Base-by-base conservation (phyloP, 2,113 vertebrate genomes). In the Chitala chitala region DNA sequence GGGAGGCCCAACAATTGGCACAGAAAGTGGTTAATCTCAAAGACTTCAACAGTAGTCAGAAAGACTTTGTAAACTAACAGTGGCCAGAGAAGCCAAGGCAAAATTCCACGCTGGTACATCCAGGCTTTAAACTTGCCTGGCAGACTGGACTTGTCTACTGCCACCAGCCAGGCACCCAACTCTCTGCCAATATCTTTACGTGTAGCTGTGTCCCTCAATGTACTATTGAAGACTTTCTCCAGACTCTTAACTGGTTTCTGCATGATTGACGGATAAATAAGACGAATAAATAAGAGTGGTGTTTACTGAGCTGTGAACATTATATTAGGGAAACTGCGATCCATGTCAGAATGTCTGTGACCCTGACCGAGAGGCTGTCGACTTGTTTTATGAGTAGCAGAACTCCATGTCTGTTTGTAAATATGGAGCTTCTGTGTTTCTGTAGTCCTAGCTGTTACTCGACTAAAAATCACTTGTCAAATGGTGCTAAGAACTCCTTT, bases 61-160 rank as follows among this genome's bases (percentile, higher is more conserved):
- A 26, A 26, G 9, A 33, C 56, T 26, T 61, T 13, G 12, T 61
- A 61, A 26, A 61, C 58, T 2, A 59, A 13, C 2, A 61, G 58
- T 13, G 58, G 29, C 29, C 56, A 61, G 7, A 61, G 58, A 26
- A 61, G 24, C 31, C 56, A 26, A 26, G 26, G 26, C 29, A 31
- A 26, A 12, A 61, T 26, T 26, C 6, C 0, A 10, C 29, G 22
- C 12, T 58, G 58, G 58, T 29, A 61, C 24, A 61, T 61, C 58
- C 58, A 61, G 29, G 58, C 58, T 17, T 61, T 61, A 26, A 61
- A 61, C 31, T 59, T 59, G 7, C 56, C 26, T 59, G 56, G 56
- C 4, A 59, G 56, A n/a, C 26, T 10, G 1, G 56, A 33, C 29
- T 59, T 31, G 13, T 59, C 20, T 5, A 26, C 9, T 8, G 8